These are phyloP conservation scores for Sarcophaga bullata DNA, from an alignment of 1,140 invertebrate genomes.

Conservation along the genomic window DNA sequence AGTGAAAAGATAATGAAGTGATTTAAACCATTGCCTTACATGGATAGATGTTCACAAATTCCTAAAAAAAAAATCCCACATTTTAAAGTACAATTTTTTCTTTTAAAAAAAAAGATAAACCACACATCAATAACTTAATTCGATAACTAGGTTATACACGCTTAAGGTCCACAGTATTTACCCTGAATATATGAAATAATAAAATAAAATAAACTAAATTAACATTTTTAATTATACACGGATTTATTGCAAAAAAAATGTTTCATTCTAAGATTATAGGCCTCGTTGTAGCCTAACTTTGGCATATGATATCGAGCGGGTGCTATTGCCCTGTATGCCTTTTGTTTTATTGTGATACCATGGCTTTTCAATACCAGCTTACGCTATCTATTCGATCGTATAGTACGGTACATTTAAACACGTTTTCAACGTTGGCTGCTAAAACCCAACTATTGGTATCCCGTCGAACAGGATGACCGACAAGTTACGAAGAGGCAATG, in stretches of 20 bases:
- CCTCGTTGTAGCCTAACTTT: neutral
- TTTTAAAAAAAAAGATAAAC: no score
- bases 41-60: no score
- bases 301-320: neutral
- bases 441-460: constrained; percentile 63
- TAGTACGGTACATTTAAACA: constrained; percentile 50
- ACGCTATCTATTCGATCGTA: constrained; percentile 51
- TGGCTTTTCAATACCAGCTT: constrained; percentile 53
- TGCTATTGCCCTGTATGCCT: neutral
- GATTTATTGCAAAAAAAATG: no score
- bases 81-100: no score
- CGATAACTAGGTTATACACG: no score
- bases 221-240: no score
- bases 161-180: no score
- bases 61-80: no score
- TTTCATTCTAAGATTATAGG: neutral
- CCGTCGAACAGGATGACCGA: constrained; percentile 53
- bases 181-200: no score
- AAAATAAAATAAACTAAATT: no score
- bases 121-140: no score
- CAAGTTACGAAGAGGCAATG: constrained; percentile 57
- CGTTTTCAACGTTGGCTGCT: constrained; percentile 53
- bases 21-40: neutral
- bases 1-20: constrained; percentile 54
- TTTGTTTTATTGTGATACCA: constrained; percentile 45